A percentile compares a stretch with the other conserved stretches of the same genome.
Conservation (phyloP, 2,888 invertebrate genomes). For the Tanytarsus gracilentus region DNA sequence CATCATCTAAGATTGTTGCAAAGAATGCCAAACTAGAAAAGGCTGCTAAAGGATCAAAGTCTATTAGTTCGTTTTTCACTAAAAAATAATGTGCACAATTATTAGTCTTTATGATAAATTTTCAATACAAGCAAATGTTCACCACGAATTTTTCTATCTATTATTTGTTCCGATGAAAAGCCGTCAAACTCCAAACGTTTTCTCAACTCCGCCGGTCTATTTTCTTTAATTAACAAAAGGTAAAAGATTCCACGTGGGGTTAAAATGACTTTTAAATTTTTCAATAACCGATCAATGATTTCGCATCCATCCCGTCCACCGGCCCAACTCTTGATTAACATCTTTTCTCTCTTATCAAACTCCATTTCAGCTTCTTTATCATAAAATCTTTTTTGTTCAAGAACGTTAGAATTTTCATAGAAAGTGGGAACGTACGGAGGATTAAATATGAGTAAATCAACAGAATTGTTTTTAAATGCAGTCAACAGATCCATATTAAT, state of each 20-base stretch:
- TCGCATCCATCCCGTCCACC: constrained; percentile 67
- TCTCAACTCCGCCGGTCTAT: constrained; percentile 66
- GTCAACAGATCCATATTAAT: constrained; percentile 56
- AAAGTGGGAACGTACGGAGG: constrained; percentile 97
- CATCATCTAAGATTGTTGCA: constrained; percentile 45
- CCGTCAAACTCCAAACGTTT: constrained; percentile 49
- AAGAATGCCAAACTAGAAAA: constrained; percentile 69
- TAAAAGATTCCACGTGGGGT: constrained; percentile 74
- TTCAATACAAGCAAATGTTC: constrained; percentile 80
- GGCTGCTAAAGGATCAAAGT: constrained; percentile 70
- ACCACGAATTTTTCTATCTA: constrained; percentile 70
- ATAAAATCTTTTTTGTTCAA: constrained; percentile 12
- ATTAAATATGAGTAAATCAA: constrained; percentile 91
- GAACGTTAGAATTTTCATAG: constrained; percentile 48
- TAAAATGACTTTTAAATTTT: constrained; percentile 58
- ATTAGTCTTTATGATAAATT: constrained; percentile 42
- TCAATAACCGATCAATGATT: constrained; percentile 66
- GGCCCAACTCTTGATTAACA: constrained; percentile 53
- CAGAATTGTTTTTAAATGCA: constrained; percentile 48
- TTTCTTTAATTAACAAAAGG: constrained; percentile 79
- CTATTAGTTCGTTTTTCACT: constrained; percentile 69
- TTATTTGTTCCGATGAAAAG: constrained; percentile 53
- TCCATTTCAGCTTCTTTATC: constrained; percentile 12
- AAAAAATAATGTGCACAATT: constrained; percentile 41
- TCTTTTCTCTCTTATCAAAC: not conserved